Evolutionary conservation across 2,888 invertebrate genomes (phyloP).

Genomic region (Spodoptera littoralis): DNA sequence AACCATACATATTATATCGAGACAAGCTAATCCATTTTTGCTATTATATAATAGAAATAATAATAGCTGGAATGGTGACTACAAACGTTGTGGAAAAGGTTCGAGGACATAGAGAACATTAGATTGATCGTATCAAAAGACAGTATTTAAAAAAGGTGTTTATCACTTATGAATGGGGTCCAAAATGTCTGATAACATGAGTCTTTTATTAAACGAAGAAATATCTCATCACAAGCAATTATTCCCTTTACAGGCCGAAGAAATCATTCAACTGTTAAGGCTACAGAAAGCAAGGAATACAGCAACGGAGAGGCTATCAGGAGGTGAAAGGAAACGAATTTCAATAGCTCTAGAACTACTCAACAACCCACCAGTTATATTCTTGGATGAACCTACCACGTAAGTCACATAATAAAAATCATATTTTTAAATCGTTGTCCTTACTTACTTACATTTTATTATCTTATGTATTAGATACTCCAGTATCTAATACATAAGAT

Average conservation of each 20-base stretch:
- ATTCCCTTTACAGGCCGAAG: conserved; percentile 91
- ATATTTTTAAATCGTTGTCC: no score
- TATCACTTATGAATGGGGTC: background rate
- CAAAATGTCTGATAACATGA: background rate
- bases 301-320: conserved; percentile 92
- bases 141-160: no score
- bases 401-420: conserved; percentile 79
- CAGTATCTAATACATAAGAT: no score
- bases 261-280: conserved; percentile 95
- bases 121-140: no score
- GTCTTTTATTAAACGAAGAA: background rate
- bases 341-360: conserved; percentile 97
- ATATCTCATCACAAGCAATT: background rate
- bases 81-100: no score
- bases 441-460: no score
- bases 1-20: no score
- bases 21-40: no score
- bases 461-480: no score
- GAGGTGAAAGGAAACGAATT: conserved; percentile 97
- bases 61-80: no score
- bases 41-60: no score
- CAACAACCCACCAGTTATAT: conserved; percentile 98
- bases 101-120: no score
- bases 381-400: conserved; percentile 99
- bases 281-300: conserved; percentile 93